Conservation (phyloP, 2,888 invertebrate species). For the Anarsia innoxiella region DNA sequence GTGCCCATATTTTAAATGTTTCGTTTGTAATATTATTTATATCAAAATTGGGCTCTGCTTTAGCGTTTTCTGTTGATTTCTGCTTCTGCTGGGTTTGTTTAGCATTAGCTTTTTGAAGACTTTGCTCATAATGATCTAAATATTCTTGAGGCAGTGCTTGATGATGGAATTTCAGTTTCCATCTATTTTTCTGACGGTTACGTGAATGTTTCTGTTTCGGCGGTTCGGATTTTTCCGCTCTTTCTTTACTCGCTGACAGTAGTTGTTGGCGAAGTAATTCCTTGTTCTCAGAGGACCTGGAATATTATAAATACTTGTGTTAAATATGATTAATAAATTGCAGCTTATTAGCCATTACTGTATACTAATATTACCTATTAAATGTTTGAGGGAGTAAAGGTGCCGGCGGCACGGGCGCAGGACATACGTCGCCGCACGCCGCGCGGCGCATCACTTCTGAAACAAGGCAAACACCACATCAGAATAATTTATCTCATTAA, state of each 20-base stretch:
- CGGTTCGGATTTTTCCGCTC: constrained; percentile 43
- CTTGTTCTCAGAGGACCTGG: constrained; percentile 61
- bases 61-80: constrained; percentile 46
- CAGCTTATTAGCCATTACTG: too few relatives aligned
- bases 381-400: constrained; percentile 22
- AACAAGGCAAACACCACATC: constrained; percentile 32
- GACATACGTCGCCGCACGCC: constrained; percentile 64
- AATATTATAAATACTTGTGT: too few relatives aligned
- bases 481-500: too few relatives aligned
- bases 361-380: constrained; percentile 27
- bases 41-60: constrained; percentile 52
- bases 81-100: constrained; percentile 38
- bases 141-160: constrained; percentile 87
- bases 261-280: constrained; percentile 62
- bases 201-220: constrained; percentile 52
- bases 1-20: constrained; percentile 83
- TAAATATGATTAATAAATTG: neutral
- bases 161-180: constrained; percentile 87
- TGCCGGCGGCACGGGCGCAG: constrained; percentile 51
- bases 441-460: constrained; percentile 72
- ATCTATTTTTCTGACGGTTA: constrained; percentile 78
- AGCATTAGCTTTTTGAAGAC: constrained; percentile 73
- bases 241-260: constrained; percentile 58
- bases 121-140: constrained; percentile 85
- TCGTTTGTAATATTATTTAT: constrained; percentile 73